phyloP scores from a whole-genome alignment of 2,888 invertebrate genomes.

The Acleris emargana region DNA sequence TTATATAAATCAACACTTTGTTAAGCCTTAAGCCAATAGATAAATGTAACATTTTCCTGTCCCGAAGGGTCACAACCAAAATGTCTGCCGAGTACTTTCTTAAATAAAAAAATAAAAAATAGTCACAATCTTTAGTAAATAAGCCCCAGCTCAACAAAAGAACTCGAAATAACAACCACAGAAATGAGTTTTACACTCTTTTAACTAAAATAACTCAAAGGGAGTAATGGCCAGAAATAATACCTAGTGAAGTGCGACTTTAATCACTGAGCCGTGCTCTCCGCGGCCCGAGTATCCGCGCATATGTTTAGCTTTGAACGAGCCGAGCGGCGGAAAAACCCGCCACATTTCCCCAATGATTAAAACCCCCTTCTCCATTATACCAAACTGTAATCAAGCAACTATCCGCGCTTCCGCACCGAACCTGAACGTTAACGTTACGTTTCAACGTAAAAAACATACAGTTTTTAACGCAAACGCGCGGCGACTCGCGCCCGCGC shows the following conservation, averaged over 20 bases:
- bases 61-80: too few species aligned
- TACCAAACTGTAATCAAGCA: conserved; percentile 73
- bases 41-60: too few species aligned
- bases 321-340: conserved; percentile 21
- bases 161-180: background rate
- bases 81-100: too few species aligned
- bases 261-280: too few species aligned
- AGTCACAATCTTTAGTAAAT: too few species aligned
- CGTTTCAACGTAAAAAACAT: conserved; percentile 2
- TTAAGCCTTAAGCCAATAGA: too few species aligned
- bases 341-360: conserved; percentile 78
- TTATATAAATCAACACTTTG: too few species aligned
- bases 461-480: conserved; percentile 44
- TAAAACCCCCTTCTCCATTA: conserved; percentile 74
- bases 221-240: conserved; percentile 23
- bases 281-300: conserved; percentile 24
- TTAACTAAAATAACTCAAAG: conserved; percentile 27
- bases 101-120: too few species aligned
- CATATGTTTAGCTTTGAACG: conserved; percentile 34
- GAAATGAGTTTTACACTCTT: conserved; percentile 12
- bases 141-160: too few species aligned
- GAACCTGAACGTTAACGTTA: conserved; percentile 50
- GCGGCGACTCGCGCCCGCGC: conserved; percentile 40
- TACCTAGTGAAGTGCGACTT: conserved; percentile 19
- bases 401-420: conserved; percentile 55